phyloP scores from a whole-genome alignment of 2,113 vertebrate genomes.

The Notechis scutatus region DNA sequence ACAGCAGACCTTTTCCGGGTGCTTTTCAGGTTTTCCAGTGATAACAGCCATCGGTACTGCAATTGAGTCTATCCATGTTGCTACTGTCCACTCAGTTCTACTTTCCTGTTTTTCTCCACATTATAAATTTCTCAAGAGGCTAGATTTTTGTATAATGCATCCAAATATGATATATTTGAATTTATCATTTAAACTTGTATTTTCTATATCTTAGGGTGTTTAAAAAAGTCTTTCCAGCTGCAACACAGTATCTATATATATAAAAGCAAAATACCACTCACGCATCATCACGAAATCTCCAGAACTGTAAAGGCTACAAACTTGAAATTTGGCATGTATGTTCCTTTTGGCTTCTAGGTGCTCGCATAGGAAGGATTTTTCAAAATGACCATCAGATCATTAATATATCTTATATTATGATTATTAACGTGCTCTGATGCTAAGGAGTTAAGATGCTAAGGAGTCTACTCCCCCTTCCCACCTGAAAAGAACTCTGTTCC shows the following conservation, averaged over 20 bases:
- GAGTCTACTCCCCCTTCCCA: too few species aligned
- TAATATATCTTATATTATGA: too few species aligned
- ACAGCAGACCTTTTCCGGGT: background rate
- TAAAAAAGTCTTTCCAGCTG: background rate
- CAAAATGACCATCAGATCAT: too few species aligned
- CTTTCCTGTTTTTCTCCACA: background rate
- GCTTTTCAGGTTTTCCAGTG: background rate
- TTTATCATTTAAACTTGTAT: background rate
- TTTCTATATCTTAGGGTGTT: constrained; percentile 1
- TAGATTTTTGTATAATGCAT: background rate
- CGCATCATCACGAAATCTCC: too few species aligned
- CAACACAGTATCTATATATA: background rate
- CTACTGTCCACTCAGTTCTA: background rate
- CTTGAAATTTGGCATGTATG: too few species aligned
- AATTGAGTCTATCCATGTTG: background rate
- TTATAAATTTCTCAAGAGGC: background rate
- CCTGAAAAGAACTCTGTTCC: too few species aligned
- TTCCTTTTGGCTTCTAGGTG: too few species aligned
- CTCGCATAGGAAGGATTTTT: too few species aligned
- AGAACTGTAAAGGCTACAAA: too few species aligned
- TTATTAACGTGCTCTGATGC: too few species aligned
- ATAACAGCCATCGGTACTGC: background rate
- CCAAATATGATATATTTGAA: background rate
- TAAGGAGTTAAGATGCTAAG: too few species aligned
- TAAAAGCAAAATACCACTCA: too few species aligned